Evolutionary conservation across 2,113 vertebrate species (phyloP).

Genomic region (western clawed frog (Xenopus tropicalis)): DNA sequence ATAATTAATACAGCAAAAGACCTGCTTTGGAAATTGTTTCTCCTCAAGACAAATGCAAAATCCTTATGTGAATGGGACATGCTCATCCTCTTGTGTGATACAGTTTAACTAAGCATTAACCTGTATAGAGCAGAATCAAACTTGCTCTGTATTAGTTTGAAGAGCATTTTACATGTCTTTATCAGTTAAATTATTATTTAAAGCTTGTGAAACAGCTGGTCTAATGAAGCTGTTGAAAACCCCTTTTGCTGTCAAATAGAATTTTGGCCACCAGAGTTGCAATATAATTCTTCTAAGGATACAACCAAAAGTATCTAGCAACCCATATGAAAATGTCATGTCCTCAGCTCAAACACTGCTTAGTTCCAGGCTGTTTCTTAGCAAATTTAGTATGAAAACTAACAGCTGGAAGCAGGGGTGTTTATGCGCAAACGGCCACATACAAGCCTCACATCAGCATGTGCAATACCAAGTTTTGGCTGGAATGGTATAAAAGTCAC

Average conservation of each 20-base stretch:
- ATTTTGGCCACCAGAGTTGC: not conserved
- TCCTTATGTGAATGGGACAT: not conserved
- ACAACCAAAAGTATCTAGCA: not conserved
- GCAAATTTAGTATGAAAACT: too few species aligned
- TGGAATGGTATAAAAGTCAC: too few species aligned
- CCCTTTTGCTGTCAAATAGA: not conserved
- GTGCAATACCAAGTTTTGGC: too few species aligned
- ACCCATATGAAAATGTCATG: too few species aligned
- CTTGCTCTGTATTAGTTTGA: not conserved
- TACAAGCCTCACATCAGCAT: too few species aligned
- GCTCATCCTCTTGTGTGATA: not conserved
- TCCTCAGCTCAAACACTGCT: too few species aligned
- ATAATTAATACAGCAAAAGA: slow-evolving; percentile 41
- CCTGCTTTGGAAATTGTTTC: slow-evolving; percentile 19
- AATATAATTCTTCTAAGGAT: not conserved
- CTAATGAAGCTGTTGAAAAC: not conserved
- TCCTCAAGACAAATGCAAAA: slow-evolving; percentile 18
- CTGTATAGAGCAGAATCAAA: not conserved
- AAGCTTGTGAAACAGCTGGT: not conserved
- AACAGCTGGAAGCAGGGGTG: too few species aligned
- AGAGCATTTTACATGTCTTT: not conserved
- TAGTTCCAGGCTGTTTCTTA: too few species aligned
- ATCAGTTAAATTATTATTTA: not conserved
- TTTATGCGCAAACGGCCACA: too few species aligned
- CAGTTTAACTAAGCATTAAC: slow-evolving; percentile 3